Conservation (phyloP, 2,797 vertebrate genomes). For the Bucorvus abyssinicus region DNA sequence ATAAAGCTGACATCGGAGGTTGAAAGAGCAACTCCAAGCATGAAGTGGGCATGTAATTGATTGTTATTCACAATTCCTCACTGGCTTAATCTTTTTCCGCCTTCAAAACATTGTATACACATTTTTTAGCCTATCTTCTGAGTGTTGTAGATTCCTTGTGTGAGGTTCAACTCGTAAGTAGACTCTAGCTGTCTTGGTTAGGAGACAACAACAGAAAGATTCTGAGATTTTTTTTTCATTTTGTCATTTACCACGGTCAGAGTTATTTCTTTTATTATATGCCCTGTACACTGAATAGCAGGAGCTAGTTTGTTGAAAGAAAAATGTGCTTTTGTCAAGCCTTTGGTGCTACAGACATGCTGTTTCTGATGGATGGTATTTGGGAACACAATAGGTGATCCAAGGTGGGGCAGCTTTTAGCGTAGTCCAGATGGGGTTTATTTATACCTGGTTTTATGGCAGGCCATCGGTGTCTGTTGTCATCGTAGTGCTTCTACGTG, state of each 20-base stretch:
- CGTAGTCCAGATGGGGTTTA: background rate
- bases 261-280: conserved; percentile 51
- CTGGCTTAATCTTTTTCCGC: background rate
- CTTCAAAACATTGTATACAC: background rate
- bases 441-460: background rate
- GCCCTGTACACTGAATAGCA: background rate
- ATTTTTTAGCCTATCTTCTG: background rate
- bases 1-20: background rate
- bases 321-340: background rate
- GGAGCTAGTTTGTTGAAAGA: background rate
- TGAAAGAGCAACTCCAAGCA: background rate
- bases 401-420: background rate
- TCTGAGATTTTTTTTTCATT: background rate
- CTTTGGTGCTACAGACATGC: too few relatives aligned
- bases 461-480: too few relatives aligned
- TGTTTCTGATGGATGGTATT: background rate
- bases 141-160: conserved; percentile 9
- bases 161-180: conserved; percentile 12
- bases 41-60: background rate
- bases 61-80: background rate
- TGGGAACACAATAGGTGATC: background rate
- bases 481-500: too few relatives aligned
- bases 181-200: conserved; percentile 59
- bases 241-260: conserved; percentile 62
- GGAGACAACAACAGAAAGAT: conserved; percentile 46